Conservation (phyloP, 2,797 vertebrate genomes). For the Typhlichthys eigenmanni region DNA sequence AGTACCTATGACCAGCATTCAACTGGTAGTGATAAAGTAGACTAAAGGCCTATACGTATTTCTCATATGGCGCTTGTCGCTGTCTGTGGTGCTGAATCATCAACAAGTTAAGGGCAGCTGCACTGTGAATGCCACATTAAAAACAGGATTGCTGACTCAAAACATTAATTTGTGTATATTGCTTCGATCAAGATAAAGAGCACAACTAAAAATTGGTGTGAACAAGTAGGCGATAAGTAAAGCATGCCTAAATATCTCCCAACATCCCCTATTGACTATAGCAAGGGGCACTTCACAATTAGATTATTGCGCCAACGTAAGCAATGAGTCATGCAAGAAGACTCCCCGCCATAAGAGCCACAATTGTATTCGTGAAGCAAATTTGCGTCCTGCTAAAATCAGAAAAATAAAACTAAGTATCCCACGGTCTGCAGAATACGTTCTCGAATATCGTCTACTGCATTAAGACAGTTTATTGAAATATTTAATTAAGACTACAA, state of each 20-base stretch:
- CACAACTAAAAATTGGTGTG: too few relatives aligned
- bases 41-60: too few relatives aligned
- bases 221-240: too few relatives aligned
- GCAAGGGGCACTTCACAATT: not conserved
- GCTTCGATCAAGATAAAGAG: too few relatives aligned
- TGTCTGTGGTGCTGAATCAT: slow-evolving; percentile 53
- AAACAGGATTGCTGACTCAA: too few relatives aligned
- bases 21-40: not conserved
- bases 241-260: too few relatives aligned
- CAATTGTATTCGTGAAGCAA: slow-evolving; percentile 39
- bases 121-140: too few relatives aligned
- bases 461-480: too few relatives aligned
- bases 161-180: too few relatives aligned
- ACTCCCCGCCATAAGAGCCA: slow-evolving; percentile 12
- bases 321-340: slow-evolving; percentile 32
- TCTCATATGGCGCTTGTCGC: slow-evolving; percentile 1
- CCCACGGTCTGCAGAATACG: not conserved
- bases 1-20: not conserved
- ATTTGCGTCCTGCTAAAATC: slow-evolving; percentile 27
- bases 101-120: not conserved
- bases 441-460: too few relatives aligned
- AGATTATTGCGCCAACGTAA: not conserved
- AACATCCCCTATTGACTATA: too few relatives aligned
- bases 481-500: too few relatives aligned
- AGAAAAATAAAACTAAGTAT: not conserved